Conservation (phyloP, 2,888 invertebrate species). For the Agrochola circellaris region DNA sequence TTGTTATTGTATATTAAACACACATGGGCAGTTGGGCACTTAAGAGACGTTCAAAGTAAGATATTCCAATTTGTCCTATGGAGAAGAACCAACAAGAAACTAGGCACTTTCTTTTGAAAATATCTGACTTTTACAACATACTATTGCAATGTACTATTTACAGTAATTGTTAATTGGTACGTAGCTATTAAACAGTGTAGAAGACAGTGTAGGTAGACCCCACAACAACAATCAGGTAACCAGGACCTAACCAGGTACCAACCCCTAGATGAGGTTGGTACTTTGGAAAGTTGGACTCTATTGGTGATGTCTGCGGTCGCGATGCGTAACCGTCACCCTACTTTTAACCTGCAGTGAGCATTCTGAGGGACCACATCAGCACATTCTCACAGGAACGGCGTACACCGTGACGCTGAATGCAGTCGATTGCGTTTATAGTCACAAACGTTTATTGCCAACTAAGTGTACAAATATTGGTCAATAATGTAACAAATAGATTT, state of each 20-base stretch:
- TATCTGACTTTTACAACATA: neutral
- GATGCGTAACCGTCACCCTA: neutral
- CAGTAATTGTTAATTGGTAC: neutral
- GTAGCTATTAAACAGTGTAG: neutral
- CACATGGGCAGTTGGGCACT: neutral
- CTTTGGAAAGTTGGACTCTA: neutral
- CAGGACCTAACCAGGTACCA: neutral
- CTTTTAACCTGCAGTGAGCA: neutral
- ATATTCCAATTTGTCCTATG: neutral
- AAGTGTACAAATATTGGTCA: neutral
- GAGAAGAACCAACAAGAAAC: neutral
- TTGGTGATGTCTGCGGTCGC: neutral
- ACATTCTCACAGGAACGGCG: neutral
- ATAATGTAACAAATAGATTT: neutral
- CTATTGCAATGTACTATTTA: neutral
- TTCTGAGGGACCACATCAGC: neutral
- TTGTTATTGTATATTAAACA: neutral
- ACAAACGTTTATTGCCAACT: neutral
- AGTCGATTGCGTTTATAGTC: neutral
- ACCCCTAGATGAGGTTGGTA: neutral
- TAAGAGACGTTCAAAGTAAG: neutral
- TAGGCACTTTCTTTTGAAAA: neutral
- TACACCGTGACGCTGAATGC: neutral
- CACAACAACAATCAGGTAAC: neutral
- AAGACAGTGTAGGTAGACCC: neutral